Conservation (phyloP, 2,113 vertebrate genomes). For the Psettodes erumei region DNA sequence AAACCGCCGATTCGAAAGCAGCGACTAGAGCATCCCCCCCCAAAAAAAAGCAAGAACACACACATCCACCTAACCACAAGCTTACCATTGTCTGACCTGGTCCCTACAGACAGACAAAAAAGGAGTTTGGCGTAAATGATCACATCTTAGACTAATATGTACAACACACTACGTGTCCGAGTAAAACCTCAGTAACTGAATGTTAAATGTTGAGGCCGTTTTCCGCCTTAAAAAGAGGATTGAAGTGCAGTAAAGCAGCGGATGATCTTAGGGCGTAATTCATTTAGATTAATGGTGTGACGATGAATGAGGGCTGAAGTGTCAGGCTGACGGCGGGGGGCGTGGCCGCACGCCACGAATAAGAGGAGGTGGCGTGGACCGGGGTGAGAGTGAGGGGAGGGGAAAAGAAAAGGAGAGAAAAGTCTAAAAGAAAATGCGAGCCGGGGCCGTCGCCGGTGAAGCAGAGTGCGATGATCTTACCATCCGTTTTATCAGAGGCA, state of each 20-base stretch:
- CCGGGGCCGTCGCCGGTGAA: slow-evolving; percentile 31
- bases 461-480: slow-evolving; percentile 89
- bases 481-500: slow-evolving; percentile 98
- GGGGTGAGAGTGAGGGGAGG: slow-evolving; percentile 38
- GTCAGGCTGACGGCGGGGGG: slow-evolving; percentile 63
- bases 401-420: slow-evolving; percentile 33
- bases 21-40: slow-evolving; percentile 59
- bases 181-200: background rate
- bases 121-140: slow-evolving; percentile 66
- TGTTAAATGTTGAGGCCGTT: background rate
- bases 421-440: slow-evolving; percentile 36
- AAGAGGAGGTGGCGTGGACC: slow-evolving; percentile 36
- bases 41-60: slow-evolving; percentile 39
- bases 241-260: slow-evolving; percentile 38
- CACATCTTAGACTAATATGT: slow-evolving; percentile 11
- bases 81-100: slow-evolving; percentile 93
- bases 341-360: slow-evolving; percentile 41
- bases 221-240: background rate
- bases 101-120: slow-evolving; percentile 88
- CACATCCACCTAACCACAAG: slow-evolving; percentile 56
- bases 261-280: slow-evolving; percentile 42
- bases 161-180: background rate
- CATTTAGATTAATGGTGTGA: slow-evolving; percentile 33
- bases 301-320: slow-evolving; percentile 18
- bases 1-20: background rate